phyloP scores from a whole-genome alignment of 2,888 invertebrate genomes.

The Tromatobia lineatoria region DNA sequence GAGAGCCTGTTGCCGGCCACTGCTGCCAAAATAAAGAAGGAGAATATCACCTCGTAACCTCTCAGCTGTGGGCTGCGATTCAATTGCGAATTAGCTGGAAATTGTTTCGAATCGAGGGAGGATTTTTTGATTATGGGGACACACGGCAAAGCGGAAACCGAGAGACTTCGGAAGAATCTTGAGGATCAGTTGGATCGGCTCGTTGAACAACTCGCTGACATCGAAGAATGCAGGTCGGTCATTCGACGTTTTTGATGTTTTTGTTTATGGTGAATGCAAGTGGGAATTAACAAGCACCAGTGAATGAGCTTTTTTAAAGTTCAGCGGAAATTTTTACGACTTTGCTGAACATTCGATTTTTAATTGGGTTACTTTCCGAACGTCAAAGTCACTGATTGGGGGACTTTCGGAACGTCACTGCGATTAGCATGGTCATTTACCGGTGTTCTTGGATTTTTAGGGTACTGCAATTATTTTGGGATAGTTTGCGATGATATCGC shows the following conservation, averaged over 20 bases:
- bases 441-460: too few species aligned
- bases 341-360: too few species aligned
- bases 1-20: slow-evolving; percentile 65
- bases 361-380: too few species aligned
- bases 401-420: too few species aligned
- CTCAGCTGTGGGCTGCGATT: slow-evolving; percentile 18
- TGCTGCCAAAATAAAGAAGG: slow-evolving; percentile 45
- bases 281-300: too few species aligned
- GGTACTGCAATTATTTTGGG: too few species aligned
- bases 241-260: slow-evolving; percentile 3
- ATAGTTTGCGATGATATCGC: too few species aligned
- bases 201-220: slow-evolving; percentile 89
- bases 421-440: too few species aligned
- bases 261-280: too few species aligned
- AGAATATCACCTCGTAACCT: slow-evolving; percentile 13
- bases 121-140: slow-evolving; percentile 84
- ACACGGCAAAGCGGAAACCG: slow-evolving; percentile 88
- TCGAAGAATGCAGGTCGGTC: slow-evolving; percentile 90
- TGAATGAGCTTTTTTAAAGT: too few species aligned
- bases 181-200: slow-evolving; percentile 90
- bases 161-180: slow-evolving; percentile 88
- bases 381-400: too few species aligned
- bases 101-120: slow-evolving; percentile 3
- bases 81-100: not conserved
- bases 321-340: too few species aligned